Evolutionary conservation across 2,113 vertebrate species (phyloP).

Genomic region (Melanerpes formicivorus): DNA sequence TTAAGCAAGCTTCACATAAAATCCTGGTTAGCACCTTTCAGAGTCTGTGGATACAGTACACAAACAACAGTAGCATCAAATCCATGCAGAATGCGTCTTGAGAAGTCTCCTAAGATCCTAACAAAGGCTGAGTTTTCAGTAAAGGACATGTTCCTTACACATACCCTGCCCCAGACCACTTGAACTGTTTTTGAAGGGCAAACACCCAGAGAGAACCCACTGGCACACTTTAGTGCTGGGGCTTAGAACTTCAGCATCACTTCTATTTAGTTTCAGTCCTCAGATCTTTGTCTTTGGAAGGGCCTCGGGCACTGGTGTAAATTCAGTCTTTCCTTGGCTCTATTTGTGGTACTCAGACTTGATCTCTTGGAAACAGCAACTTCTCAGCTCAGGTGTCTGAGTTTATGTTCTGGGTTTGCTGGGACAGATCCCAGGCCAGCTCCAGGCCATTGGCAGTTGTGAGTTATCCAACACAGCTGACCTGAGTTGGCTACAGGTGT

Average conservation of each 20-base stretch:
- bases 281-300: background rate
- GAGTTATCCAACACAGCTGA: too few relatives aligned
- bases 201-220: background rate
- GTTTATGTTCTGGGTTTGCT: background rate
- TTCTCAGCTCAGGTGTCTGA: background rate
- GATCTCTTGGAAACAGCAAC: background rate
- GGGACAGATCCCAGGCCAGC: too few relatives aligned
- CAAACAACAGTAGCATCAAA: background rate
- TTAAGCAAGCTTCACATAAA: background rate
- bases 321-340: background rate
- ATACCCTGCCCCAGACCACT: background rate
- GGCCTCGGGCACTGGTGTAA: background rate
- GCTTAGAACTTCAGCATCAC: background rate
- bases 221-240: accelerated
- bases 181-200: background rate
- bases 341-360: background rate
- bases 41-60: background rate
- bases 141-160: background rate
- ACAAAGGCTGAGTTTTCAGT: background rate
- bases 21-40: background rate
- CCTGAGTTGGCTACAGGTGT: too few relatives aligned
- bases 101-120: background rate
- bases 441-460: too few relatives aligned
- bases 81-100: background rate
- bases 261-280: background rate